A percentile compares a stretch with the other conserved stretches of the same genome.
Evolutionary conservation across 2,888 invertebrate species (phyloP).

Genomic region (Metellina segmentata): DNA sequence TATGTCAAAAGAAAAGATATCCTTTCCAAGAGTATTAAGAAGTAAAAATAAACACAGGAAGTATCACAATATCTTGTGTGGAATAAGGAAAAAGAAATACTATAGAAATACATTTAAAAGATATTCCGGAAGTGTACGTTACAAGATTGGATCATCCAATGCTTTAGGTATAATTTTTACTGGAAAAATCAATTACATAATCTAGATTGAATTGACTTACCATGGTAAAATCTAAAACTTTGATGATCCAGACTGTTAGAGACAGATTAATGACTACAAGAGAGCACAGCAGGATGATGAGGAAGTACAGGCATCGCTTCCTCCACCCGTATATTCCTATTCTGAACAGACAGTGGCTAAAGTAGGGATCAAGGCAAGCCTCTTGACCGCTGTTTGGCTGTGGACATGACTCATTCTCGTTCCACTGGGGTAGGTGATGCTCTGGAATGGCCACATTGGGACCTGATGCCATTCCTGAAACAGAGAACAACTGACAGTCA

Average conservation of each 20-base stretch:
- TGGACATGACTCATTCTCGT: conserved; percentile 35
- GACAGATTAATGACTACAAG: conserved; percentile 96
- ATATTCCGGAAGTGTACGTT: no score
- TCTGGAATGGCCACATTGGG: conserved; percentile 46
- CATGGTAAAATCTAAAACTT: conserved; percentile 77
- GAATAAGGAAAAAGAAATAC: no score
- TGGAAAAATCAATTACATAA: not conserved
- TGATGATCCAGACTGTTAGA: conserved; percentile 96
- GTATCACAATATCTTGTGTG: no score
- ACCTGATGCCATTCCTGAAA: conserved; percentile 67
- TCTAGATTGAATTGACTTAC: conserved; percentile 26
- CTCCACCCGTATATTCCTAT: conserved; percentile 98
- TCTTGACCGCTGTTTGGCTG: conserved; percentile 8
- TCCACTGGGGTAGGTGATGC: conserved; percentile 61
- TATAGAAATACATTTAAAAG: no score
- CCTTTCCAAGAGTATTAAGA: no score
- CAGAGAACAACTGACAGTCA: not conserved
- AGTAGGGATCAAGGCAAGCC: conserved; percentile 63
- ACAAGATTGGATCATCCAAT: no score
- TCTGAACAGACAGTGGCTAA: conserved; percentile 78
- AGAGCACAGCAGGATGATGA: conserved; percentile 92
- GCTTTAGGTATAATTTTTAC: no score
- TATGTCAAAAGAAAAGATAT: no score
- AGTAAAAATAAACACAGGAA: no score
- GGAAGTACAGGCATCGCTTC: conserved; percentile 95